phyloP scores from a whole-genome alignment of 2,113 vertebrate species.

The Heptranchias perlo region DNA sequence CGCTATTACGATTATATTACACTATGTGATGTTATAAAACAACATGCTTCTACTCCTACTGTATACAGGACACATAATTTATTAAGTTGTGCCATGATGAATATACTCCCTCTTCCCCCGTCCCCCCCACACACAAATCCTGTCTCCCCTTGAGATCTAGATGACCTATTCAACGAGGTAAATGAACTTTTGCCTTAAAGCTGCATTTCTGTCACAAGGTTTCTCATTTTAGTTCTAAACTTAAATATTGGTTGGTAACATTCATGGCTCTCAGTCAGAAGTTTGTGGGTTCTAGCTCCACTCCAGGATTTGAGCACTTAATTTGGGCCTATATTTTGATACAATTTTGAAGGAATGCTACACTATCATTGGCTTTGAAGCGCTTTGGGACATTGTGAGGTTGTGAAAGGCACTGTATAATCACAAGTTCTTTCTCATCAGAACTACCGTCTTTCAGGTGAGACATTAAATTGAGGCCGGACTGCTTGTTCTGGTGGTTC shows the following conservation, averaged over 20 bases:
- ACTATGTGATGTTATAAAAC: not conserved
- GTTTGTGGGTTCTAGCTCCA: not conserved
- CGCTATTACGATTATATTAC: not conserved
- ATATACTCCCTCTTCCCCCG: not conserved
- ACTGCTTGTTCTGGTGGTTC: not conserved
- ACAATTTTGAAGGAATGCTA: not conserved
- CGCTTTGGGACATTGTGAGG: not conserved
- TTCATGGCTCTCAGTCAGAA: not conserved
- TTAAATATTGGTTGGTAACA: not conserved
- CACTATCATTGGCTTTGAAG: not conserved
- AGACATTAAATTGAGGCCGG: not conserved
- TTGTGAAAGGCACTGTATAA: not conserved
- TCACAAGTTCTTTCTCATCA: not conserved
- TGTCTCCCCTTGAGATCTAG: not conserved
- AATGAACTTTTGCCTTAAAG: not conserved
- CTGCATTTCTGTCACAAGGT: not conserved
- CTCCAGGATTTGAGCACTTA: not conserved
- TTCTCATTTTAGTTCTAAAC: not conserved
- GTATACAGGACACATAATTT: not conserved
- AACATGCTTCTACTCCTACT: not conserved
- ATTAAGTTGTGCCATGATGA: not conserved
- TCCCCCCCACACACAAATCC: not conserved
- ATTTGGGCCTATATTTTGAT: not conserved
- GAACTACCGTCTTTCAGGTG: not conserved
- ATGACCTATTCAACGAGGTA: not conserved